A percentile compares a stretch with the other conserved stretches of the same genome.
These are phyloP conservation scores for Limnephilus rhombicus DNA, from an alignment of 2,888 invertebrate species.

Conservation along the genomic window DNA sequence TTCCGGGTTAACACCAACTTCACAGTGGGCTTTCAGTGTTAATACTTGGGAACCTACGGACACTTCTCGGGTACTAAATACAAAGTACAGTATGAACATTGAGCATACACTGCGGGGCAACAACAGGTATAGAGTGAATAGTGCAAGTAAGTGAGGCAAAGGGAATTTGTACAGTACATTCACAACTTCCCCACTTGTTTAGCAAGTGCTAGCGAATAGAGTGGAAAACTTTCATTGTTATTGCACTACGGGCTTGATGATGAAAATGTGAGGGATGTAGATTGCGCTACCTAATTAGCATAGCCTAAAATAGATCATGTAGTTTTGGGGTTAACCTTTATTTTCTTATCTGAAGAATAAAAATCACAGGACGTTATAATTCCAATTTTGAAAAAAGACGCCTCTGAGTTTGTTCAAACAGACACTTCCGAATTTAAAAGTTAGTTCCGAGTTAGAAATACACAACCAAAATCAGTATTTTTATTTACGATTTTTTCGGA, in stretches of 20 bases:
- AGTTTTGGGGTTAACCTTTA: not conserved
- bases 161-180: constrained; percentile 15
- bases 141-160: not conserved
- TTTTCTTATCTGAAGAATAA: not conserved
- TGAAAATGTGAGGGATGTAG: not conserved
- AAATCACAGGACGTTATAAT: no score
- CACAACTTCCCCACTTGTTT: constrained; percentile 15
- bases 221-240: constrained; percentile 40
- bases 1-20: not conserved
- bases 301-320: not conserved
- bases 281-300: not conserved
- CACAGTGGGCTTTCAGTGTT: not conserved
- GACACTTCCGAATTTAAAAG: no score
- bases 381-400: no score
- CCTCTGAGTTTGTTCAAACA: no score
- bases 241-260: not conserved
- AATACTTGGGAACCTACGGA: not conserved
- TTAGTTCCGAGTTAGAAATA: no score
- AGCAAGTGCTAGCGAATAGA: constrained; percentile 27
- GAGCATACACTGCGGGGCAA: not conserved
- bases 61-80: not conserved
- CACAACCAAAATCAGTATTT: no score
- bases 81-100: not conserved
- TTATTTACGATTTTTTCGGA: no score
- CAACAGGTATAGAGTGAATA: not conserved